Conservation (phyloP, 1,140 invertebrate species). For the Mamestra configurata region DNA sequence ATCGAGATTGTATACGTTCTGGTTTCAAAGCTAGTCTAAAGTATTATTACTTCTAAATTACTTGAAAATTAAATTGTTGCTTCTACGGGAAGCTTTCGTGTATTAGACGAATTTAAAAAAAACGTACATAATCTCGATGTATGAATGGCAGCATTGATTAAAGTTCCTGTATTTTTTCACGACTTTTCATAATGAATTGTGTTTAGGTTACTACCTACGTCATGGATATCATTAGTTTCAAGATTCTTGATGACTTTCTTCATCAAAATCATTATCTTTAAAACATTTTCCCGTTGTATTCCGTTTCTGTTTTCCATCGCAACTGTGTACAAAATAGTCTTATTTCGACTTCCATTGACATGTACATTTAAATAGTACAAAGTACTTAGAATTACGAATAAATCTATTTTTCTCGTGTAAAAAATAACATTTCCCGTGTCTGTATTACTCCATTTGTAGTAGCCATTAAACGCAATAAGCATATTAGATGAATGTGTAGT, state of each 20-base stretch:
- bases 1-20: conserved; percentile 30
- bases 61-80: neutral
- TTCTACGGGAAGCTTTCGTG: neutral
- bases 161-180: conserved; percentile 7
- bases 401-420: conserved; percentile 33
- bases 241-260: neutral
- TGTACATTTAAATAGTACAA: conserved; percentile 37
- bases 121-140: conserved; percentile 17
- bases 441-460: conserved; percentile 6
- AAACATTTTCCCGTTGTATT: too few species aligned
- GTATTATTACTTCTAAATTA: conserved; percentile 9
- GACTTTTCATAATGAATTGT: neutral
- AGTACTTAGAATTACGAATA: conserved; percentile 32
- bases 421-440: neutral
- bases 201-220: neutral
- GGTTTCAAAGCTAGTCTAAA: neutral
- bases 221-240: neutral
- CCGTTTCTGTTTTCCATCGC: too few species aligned
- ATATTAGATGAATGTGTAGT: neutral
- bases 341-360: conserved; percentile 9
- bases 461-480: neutral
- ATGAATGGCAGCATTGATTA: neutral
- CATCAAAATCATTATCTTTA: neutral
- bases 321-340: neutral
- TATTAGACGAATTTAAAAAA: neutral